Evolutionary conservation across 2,888 invertebrate genomes (phyloP), one percentile per base, ranked within the genome.

Genomic region (Nephrocerus scutellatus): DNA sequence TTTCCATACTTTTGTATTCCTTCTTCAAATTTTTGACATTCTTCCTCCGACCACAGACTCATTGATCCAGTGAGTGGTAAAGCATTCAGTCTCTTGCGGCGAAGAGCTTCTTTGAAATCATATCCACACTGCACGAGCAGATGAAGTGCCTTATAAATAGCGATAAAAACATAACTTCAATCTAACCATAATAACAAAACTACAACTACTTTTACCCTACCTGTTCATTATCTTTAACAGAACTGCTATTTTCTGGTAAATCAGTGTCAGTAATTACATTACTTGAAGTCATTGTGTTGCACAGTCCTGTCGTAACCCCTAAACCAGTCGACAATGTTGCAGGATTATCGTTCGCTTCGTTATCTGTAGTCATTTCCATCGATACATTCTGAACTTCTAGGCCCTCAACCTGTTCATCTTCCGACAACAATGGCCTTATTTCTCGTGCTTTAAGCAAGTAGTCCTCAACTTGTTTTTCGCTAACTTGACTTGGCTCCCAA

Each of bases 1-100:
- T 98, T 98, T 20, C 96, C 96, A 59, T 87, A 91, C 41, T 81
- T 80, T 59, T 91, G 79, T 7, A 98, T 76, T 24, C 96, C 97
- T 58, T 86, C 85, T 73, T 98, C 97, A 70, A 98, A 98, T 66
- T 91, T 90, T 39, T 88, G 77, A 68, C 93, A 93, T 63, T 98
- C 97, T 59, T 95, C 93, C 64, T 96, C 95, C 2, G 93, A 92
- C 95, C 96, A 97, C 3, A 88, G 74, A 55, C 86, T 88, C 73
- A 83, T 80, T 1, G 82, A 79, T 55, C 85, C 84, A 10, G 76
- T 72, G 5, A 74, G 46, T 1, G 76, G 74, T 36, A 84, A 75
- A 6, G 79, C 78, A 50, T 84, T 82, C 60, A 88, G 78, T 31
- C 84, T 75, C 40, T 83, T 77, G 36, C 92, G 73, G 42, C 92